Evolutionary conservation across 2,113 vertebrate genomes (phyloP), one percentile per base, ranked within the genome.

Genomic region (Vireo altiloquus): DNA sequence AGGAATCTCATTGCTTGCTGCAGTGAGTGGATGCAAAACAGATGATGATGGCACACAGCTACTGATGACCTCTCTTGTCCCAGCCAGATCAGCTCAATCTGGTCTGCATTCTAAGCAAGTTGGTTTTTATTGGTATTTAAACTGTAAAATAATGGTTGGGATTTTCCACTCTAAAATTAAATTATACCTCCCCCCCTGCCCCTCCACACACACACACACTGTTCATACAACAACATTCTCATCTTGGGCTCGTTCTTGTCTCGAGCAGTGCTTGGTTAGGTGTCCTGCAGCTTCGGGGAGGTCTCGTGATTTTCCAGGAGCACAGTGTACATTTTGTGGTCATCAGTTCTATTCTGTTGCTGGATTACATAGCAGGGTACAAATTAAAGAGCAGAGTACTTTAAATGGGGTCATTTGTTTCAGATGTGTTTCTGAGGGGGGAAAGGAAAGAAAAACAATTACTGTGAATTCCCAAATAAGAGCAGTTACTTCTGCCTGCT

Each of bases 51-150:
- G 75, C 53, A 90, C 91, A 92, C 72, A 96, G 95, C 95, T 98
- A 92, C 94, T 93, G 93, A 97, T 98, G 97, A 97, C 95, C 96
- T 97, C 95, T 93, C 77, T 77, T 95, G 95, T 91, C 92, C 82
- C 90, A 92, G 94, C 88, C 88, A 95, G 90, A 91, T 87, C 92
- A 90, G 88, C 79, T 92, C 84, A 93, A 89, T 93, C 90, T 92
- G 89, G 84, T 96, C 88, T 90, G 81, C 66, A 59, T 96, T 95
- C 90, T 91, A 91, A 93, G 77, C 86, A 90, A 97, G 91, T 95
- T 93, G 63, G 1, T 47, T 97, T 97, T 97, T 92, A 94, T 95
- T 95, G 95, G 89, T 89, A 80, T 91, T 96, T 90, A 95, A 96
- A 97, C 74, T 75, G 54, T 94, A 92, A 96, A 94, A 94, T 95